Base-by-base conservation (phyloP, 2,797 vertebrate species). In the Ptychobarbus kaznakovi region DNA sequence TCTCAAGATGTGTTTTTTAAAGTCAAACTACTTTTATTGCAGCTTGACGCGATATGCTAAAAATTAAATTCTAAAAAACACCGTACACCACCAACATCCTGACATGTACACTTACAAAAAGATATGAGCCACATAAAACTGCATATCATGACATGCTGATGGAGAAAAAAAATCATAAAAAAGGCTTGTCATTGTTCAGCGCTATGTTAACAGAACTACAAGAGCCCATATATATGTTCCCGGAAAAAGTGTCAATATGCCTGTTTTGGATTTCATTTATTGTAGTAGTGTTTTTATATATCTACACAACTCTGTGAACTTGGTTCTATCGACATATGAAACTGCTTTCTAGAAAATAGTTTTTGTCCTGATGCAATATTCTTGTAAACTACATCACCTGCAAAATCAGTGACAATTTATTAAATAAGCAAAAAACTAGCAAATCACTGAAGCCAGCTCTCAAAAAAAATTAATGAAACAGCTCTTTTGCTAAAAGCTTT, bases 401-500 rank as follows among this genome's bases (percentile, higher is more conserved):
- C 22, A 1, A 56, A 22, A 77, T 68, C 73, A 20, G 42, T 53
- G 61, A 40, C 13, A 11, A n/a, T 83, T 66, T 46, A 74, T 73
- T n/a, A 25, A 42, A 80, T 9, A 25, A 56, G 20, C 28, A 35
- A 63, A 74, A 82, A 83, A 32, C 35, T 51, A 53, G 81, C 25
- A 82, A 74, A 83, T 51, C 20, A 25, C 10, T 56, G 8, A 58
- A 84, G 3, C 38, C n/a, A 58, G 46, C 16, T 61, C 35, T 20
- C 6, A 5, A 53, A 56, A n/a, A 58, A 69, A 81, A 77, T 6
- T 8, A 35, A 18, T 51, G 42, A 75, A 65, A 28, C 82, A 68
- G 82, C 46, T 56, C 46, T 84, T 84, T 76, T 78, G 38, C 49
- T n/a, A 44, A 84, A 69, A 32, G 63, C 61, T 74, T n/a, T 58